Evolutionary conservation across 2,113 vertebrate genomes (phyloP).

Genomic region (Forbesichthys papilliferus): DNA sequence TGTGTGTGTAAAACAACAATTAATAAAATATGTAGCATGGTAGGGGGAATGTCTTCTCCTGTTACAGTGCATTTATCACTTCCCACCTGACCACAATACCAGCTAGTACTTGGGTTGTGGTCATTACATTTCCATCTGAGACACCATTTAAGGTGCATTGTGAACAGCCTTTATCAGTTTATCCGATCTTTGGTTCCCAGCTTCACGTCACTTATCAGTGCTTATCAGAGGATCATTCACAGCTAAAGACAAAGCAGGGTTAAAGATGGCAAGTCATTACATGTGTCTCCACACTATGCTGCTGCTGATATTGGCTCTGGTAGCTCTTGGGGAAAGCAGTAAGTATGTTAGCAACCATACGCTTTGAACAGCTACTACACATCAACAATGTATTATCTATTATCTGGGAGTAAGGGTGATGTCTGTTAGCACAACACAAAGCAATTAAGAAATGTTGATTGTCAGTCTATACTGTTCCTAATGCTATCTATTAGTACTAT

Average conservation of each 20-base stretch:
- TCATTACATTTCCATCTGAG: neutral
- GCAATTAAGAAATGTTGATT: too few relatives aligned
- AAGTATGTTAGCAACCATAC: constrained; percentile 4
- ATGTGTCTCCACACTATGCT: constrained; percentile 34
- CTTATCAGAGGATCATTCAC: neutral
- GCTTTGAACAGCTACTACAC: neutral
- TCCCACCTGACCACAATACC: constrained; percentile 36
- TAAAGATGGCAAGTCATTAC: constrained; percentile 44
- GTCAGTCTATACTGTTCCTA: too few relatives aligned
- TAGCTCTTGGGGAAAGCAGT: constrained; percentile 46
- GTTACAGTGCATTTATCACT: neutral
- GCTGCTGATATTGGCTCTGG: constrained; percentile 44
- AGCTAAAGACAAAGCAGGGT: constrained; percentile 13
- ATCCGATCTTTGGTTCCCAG: constrained; percentile 5
- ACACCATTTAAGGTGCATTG: constrained; percentile 39
- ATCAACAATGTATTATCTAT: neutral
- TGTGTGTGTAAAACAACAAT: too few relatives aligned
- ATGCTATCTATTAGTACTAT: too few relatives aligned
- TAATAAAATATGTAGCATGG: too few relatives aligned
- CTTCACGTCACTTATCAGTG: too few relatives aligned
- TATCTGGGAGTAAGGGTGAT: too few relatives aligned
- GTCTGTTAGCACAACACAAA: too few relatives aligned
- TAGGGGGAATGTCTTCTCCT: constrained; percentile 1
- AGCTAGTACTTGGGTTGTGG: neutral
- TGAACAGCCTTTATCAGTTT: neutral